Base-by-base conservation (phyloP, 2,797 vertebrate genomes). In the Falco biarmicus region DNA sequence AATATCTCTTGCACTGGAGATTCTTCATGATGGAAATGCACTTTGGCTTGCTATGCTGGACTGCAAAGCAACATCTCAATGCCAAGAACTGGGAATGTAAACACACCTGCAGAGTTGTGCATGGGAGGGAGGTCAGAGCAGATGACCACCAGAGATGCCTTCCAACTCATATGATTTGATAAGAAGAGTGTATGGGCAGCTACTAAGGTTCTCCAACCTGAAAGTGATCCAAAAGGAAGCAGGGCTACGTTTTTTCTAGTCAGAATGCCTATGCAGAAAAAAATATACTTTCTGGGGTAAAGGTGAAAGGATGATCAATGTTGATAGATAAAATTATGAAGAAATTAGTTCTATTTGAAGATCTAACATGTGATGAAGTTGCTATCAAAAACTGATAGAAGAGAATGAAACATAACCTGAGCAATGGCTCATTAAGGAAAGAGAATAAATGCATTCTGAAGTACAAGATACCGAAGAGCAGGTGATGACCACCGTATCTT, bases 41-140 rank as follows among this genome's bases (percentile, higher is more conserved):
- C 28, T 71, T 80, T 64, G 41, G 15, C 32, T 66, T 0, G 0
- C 15, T 34, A 0, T 28, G 28, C 29, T 75, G 84, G 21, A 32
- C 39, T 75, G 34, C 31, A 78, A 68, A 75, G 29, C 51, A 68
- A 34, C 45, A 80, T 53, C 37, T 92, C 34, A 37, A 1, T 39
- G 45, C 24, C 61, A 74, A 75, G 69, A 26, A 18, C 10, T 48
- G 77, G 34, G 7, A 31, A n/a, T 25, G 29, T 4, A 39, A n/a
- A 34, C 51, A 57, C 19, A 77, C 11, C 64, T 74, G 43, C 43
- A 84, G 2, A 53, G 24, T 3, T 66, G 29, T 3, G 2, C 21
- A 11, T 11, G 41, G 51, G 5, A 48, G 8, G 29, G 12, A 69
- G 3, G 18, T 50, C 60, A 56, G 45, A 76, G 4, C 45, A 60